These are phyloP conservation scores for Diadegma fenestrale DNA, from an alignment of 2,888 invertebrate genomes.

Conservation along the genomic window DNA sequence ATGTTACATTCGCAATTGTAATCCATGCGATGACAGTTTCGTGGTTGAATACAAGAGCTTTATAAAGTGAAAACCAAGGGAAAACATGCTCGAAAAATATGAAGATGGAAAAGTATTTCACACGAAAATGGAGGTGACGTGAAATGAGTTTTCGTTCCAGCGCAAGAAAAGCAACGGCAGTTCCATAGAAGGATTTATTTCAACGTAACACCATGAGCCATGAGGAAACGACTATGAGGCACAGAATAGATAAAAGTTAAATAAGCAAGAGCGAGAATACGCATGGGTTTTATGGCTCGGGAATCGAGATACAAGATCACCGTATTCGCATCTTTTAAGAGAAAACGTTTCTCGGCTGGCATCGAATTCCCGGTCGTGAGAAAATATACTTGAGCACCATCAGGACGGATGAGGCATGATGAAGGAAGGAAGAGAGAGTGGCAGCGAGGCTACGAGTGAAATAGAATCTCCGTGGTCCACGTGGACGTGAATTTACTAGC, in stretches of 20 bases:
- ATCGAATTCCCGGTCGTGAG: not conserved
- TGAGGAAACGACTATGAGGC: not conserved
- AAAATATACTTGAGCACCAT: slow-evolving; percentile 11
- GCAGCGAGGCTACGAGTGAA: slow-evolving; percentile 25
- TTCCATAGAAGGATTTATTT: not conserved
- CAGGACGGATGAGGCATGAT: not conserved
- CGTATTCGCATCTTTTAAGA: not conserved
- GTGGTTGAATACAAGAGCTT: slow-evolving; percentile 1
- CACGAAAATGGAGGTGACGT: not conserved
- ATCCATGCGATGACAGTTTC: slow-evolving; percentile 20
- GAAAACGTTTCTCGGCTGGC: not conserved
- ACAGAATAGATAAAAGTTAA: not conserved
- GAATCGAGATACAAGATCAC: not conserved
- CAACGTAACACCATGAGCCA: not conserved
- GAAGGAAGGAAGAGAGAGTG: not conserved
- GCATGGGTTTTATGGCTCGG: not conserved
- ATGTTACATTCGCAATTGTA: slow-evolving; percentile 18
- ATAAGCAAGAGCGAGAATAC: not conserved
- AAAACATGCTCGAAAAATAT: not conserved
- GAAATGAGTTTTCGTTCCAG: not conserved
- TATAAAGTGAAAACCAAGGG: not conserved
- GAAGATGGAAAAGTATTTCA: not conserved
- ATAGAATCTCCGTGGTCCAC: slow-evolving; percentile 32
- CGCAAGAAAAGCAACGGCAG: not conserved
- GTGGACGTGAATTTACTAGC: slow-evolving; percentile 4